These are phyloP conservation scores for Osmerus mordax DNA, from an alignment of 2,113 vertebrate species.

Conservation along the genomic window DNA sequence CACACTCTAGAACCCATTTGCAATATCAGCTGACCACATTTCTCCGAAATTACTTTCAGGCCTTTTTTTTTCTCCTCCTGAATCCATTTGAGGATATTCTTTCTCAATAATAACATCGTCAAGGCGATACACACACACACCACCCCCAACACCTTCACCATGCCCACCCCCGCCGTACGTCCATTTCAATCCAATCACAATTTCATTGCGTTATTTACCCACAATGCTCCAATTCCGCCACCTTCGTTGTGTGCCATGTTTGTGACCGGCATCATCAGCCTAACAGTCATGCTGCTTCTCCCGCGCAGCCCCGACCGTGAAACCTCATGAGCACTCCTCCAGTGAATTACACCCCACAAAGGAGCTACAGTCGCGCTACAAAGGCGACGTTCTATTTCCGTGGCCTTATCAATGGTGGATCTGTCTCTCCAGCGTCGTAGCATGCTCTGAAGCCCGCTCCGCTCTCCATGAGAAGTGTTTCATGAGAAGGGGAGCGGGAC, in stretches of 20 bases:
- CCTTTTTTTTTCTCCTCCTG: background rate
- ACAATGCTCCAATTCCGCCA: background rate
- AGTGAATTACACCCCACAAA: constrained; percentile 41
- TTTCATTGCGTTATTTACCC: background rate
- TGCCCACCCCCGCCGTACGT: background rate
- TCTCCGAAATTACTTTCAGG: background rate
- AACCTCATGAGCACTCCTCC: constrained; percentile 27
- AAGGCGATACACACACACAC: no score
- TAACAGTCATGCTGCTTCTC: constrained; percentile 1
- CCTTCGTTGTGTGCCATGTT: constrained; percentile 23
- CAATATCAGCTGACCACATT: background rate
- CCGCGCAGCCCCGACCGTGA: no score
- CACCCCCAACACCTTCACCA: no score
- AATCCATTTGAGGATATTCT: background rate
- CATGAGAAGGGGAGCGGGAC: constrained; percentile 45
- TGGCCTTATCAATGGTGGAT: constrained; percentile 60
- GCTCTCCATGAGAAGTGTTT: constrained; percentile 45
- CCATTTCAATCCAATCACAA: background rate
- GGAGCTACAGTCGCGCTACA: constrained; percentile 52
- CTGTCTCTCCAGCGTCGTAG: constrained; percentile 54
- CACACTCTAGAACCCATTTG: background rate
- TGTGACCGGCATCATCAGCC: no score
- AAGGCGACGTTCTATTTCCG: constrained; percentile 51
- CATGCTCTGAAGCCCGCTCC: constrained; percentile 10
- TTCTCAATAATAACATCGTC: background rate